phyloP scores from a whole-genome alignment of 2,797 vertebrate genomes.

The Mormyrops attenuatus region DNA sequence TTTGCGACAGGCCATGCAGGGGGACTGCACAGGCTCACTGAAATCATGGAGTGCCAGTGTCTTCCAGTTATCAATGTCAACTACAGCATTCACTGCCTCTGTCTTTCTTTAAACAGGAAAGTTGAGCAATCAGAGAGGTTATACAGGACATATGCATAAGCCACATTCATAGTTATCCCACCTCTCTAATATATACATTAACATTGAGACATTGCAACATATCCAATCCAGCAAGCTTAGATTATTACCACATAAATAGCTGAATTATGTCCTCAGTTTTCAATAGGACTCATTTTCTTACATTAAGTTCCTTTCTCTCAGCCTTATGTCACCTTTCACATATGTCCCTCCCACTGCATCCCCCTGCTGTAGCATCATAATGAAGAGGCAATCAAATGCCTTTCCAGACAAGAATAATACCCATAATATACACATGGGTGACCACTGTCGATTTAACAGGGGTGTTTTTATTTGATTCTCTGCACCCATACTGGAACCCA shows the following conservation, averaged over 20 bases:
- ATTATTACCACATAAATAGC: background rate
- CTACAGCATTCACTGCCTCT: background rate
- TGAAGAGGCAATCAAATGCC: background rate
- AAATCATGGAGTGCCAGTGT: background rate
- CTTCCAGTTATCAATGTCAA: background rate
- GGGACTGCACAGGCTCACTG: background rate
- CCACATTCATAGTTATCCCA: background rate
- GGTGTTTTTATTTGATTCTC: background rate
- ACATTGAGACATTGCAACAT: background rate
- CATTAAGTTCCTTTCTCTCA: background rate
- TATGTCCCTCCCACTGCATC: background rate
- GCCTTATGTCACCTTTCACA: background rate
- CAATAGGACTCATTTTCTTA: background rate
- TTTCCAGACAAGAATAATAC: background rate
- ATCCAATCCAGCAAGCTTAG: background rate
- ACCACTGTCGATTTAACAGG: background rate
- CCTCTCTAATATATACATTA: background rate
- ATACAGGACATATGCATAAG: background rate
- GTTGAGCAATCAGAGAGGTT: background rate
- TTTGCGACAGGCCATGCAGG: background rate
- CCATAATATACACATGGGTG: background rate
- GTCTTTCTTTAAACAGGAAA: background rate
- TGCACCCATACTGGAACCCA: background rate
- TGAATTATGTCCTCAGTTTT: background rate
- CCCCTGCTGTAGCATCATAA: background rate